Evolutionary conservation across 2,113 vertebrate species (phyloP).

Genomic region (Cnemophilus loriae): DNA sequence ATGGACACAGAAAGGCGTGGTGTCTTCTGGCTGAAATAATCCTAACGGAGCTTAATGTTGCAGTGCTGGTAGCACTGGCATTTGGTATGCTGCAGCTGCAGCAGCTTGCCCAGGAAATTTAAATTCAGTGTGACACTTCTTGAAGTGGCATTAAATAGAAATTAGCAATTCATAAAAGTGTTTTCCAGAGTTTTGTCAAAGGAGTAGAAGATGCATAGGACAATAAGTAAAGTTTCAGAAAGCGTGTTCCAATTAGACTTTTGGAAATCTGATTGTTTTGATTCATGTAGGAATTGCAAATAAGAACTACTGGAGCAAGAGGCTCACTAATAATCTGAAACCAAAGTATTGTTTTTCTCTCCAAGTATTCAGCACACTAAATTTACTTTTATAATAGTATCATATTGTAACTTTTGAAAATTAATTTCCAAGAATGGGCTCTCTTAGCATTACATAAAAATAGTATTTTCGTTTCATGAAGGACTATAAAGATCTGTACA

Average conservation of each 20-base stretch:
- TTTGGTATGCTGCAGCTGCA: not conserved
- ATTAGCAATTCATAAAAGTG: not conserved
- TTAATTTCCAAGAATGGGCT: not conserved
- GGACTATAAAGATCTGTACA: not conserved
- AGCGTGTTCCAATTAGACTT: not conserved
- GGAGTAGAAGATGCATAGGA: not conserved
- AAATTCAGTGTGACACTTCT: not conserved
- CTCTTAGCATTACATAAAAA: not conserved
- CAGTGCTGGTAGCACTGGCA: not conserved
- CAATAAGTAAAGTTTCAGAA: not conserved
- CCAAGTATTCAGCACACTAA: not conserved
- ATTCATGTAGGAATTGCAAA: not conserved
- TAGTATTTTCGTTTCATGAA: not conserved
- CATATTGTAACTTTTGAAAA: not conserved
- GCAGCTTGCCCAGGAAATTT: not conserved
- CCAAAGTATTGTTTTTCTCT: not conserved
- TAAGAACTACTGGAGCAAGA: not conserved
- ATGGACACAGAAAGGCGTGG: not conserved
- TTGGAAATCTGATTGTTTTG: not conserved
- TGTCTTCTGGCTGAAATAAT: not conserved
- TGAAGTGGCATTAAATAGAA: not conserved
- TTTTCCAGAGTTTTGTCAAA: not conserved
- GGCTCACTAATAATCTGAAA: not conserved
- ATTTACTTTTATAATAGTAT: not conserved
- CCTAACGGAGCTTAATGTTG: not conserved